phyloP scores from a whole-genome alignment of 2,797 vertebrate species.

The Molossus molossus region DNA sequence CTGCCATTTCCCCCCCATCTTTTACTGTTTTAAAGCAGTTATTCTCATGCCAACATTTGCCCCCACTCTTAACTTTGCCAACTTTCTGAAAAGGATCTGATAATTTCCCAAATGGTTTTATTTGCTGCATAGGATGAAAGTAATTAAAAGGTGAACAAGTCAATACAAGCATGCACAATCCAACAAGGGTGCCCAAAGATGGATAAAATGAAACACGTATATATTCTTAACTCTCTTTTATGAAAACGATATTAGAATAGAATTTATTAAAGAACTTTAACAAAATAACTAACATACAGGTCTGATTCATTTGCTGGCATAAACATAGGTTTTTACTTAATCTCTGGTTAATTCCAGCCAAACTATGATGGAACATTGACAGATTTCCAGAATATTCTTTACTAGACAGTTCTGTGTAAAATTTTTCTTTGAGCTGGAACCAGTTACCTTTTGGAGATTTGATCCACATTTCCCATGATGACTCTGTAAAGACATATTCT shows the following conservation, averaged over 20 bases:
- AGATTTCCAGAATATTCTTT: neutral
- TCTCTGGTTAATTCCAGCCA: neutral
- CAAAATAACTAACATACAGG: neutral
- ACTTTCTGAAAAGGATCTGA: slow-evolving; percentile 28
- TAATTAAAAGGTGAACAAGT: neutral
- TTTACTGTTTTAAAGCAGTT: slow-evolving; percentile 9
- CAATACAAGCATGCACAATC: neutral
- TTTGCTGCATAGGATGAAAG: neutral
- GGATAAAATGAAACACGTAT: neutral
- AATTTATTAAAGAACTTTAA: slow-evolving; percentile 9
- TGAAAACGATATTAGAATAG: neutral
- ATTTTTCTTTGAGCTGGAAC: slow-evolving; percentile 1
- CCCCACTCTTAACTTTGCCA: neutral
- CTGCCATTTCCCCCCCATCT: neutral
- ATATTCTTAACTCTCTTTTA: slow-evolving; percentile 54
- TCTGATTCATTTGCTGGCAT: slow-evolving; percentile 3
- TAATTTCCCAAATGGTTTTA: slow-evolving; percentile 42
- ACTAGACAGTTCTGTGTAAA: neutral
- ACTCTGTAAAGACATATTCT: slow-evolving; percentile 67
- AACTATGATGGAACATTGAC: neutral
- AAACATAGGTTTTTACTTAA: slow-evolving; percentile 1
- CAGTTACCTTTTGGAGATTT: slow-evolving; percentile 55
- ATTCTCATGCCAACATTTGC: neutral
- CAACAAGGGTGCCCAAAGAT: neutral
- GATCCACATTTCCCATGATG: slow-evolving; percentile 60